Evolutionary conservation across 2,113 vertebrate species (phyloP).

Genomic region (Gnathonemus echidnorhynchus): DNA sequence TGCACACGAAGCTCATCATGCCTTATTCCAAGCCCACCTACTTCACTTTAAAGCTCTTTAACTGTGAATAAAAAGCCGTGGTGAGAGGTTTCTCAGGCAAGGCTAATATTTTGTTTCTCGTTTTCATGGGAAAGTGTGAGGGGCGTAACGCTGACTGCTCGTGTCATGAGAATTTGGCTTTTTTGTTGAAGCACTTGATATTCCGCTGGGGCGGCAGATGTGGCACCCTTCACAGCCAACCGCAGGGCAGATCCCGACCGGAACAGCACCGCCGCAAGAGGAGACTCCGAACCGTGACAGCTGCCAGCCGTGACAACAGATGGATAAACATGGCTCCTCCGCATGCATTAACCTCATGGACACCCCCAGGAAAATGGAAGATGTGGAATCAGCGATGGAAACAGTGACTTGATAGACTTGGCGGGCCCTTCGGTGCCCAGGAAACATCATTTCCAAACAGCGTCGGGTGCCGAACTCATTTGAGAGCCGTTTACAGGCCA

Average conservation of each 20-base stretch:
- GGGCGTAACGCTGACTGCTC: neutral
- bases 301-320: neutral
- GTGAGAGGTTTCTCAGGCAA: neutral
- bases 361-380: neutral
- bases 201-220: neutral
- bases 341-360: neutral
- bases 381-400: neutral
- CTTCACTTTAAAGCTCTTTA: neutral
- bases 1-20: neutral
- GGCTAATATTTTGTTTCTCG: neutral
- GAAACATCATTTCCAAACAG: slow-evolving; percentile 2
- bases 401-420: neutral
- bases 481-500: slow-evolving; percentile 8
- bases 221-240: neutral
- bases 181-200: neutral
- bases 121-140: neutral
- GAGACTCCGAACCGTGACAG: neutral
- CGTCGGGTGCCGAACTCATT: neutral
- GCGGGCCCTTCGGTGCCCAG: neutral
- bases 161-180: neutral
- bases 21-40: neutral
- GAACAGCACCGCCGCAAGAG: neutral
- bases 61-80: neutral
- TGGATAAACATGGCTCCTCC: neutral
- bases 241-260: neutral